Evolutionary conservation across 2,888 invertebrate genomes (phyloP).

Genomic region (Linnaemya tessellans): DNA sequence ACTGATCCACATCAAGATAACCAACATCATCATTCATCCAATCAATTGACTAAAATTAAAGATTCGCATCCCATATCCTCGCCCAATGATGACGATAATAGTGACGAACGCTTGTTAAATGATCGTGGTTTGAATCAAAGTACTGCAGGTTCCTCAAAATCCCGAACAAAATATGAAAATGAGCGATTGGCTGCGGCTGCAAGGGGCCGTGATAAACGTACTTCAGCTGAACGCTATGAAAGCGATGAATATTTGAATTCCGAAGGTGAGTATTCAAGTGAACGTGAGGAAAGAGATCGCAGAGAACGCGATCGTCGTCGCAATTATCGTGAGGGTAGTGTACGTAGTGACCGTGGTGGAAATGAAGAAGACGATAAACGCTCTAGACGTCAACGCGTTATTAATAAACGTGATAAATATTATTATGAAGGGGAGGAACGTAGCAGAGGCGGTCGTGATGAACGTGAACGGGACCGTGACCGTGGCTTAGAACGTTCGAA

Average conservation of each 20-base stretch:
- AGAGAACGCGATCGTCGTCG: conserved; percentile 83
- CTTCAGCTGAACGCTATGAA: conserved; percentile 81
- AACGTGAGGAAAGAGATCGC: conserved; percentile 85
- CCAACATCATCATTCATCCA: conserved; percentile 49
- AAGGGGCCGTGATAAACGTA: conserved; percentile 73
- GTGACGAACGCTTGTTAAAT: conserved; percentile 73
- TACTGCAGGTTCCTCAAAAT: conserved; percentile 60
- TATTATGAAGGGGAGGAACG: conserved; percentile 74
- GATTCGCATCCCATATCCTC: conserved; percentile 79
- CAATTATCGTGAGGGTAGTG: conserved; percentile 84
- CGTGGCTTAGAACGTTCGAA: conserved; percentile 70
- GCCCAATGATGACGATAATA: conserved; percentile 81
- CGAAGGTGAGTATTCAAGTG: conserved; percentile 84
- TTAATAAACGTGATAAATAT: conserved; percentile 79
- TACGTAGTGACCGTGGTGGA: conserved; percentile 77
- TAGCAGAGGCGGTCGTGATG: conserved; percentile 56
- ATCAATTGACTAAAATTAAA: conserved; percentile 73
- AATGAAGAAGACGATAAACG: conserved; percentile 68
- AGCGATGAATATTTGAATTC: conserved; percentile 87
- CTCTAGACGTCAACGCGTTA: conserved; percentile 74
- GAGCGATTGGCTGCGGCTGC: conserved; percentile 61
- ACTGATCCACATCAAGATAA: conserved; percentile 43
- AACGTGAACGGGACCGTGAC: conserved; percentile 65
- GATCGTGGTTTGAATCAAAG: conserved; percentile 68
- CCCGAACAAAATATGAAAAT: conserved; percentile 62